Percentiles rank a stretch among this genome's conserved stretches.
Conservation (phyloP, 2,888 invertebrate species). For the Andricus quercusramuli region DNA sequence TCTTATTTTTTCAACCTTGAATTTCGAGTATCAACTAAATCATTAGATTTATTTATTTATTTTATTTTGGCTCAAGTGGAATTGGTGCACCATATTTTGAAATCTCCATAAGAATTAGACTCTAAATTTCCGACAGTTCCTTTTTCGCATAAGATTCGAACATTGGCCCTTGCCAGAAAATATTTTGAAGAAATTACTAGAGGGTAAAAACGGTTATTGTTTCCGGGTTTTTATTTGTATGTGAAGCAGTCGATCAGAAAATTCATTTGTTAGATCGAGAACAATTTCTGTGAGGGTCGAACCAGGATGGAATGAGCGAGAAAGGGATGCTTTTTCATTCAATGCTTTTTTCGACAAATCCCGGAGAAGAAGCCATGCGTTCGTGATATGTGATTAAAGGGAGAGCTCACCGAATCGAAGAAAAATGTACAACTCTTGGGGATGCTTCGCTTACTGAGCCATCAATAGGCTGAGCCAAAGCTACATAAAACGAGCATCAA, state of each 20-base stretch:
- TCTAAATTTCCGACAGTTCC: neutral
- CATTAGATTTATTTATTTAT: no score
- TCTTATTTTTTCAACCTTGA: no score
- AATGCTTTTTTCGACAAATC: neutral
- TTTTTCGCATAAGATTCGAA: neutral
- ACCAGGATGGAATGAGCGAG: neutral
- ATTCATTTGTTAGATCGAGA: neutral
- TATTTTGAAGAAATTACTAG: neutral
- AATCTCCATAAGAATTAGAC: neutral
- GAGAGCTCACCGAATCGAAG: neutral
- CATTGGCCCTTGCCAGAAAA: neutral
- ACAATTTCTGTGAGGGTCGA: neutral
- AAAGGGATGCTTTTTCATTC: neutral
- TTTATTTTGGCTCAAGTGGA: neutral
- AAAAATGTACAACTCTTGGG: neutral
- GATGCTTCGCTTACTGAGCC: neutral
- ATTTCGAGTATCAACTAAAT: no score
- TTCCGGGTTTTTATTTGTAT: neutral
- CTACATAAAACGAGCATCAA: neutral
- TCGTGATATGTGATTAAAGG: neutral
- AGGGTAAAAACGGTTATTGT: neutral
- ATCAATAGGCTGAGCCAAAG: neutral
- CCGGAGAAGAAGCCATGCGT: neutral
- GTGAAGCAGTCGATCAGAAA: neutral
- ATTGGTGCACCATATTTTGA: neutral